Conservation (phyloP, 2,888 invertebrate species). For the Actias luna region DNA sequence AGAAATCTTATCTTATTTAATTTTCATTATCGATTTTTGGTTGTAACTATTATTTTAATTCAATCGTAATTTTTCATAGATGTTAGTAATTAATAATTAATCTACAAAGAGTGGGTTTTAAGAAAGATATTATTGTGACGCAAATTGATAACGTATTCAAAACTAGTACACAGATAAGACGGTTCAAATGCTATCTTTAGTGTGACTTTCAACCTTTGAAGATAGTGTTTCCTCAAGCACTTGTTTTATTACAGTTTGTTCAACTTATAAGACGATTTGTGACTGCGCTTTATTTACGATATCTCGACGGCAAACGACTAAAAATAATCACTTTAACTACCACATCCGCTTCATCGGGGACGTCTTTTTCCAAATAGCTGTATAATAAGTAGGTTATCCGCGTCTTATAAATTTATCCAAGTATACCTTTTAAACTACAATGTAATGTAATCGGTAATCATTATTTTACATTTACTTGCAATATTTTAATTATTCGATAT, state of each 20-base stretch:
- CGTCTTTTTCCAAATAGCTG: slow-evolving; percentile 46
- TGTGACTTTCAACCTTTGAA: slow-evolving; percentile 43
- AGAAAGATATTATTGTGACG: slow-evolving; percentile 62
- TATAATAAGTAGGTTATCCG: slow-evolving; percentile 19
- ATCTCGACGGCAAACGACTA: slow-evolving; percentile 46
- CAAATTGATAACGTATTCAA: slow-evolving; percentile 72
- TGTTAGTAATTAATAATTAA: slow-evolving; percentile 16
- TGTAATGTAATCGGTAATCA: neutral
- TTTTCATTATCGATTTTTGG: neutral
- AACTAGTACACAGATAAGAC: slow-evolving; percentile 60
- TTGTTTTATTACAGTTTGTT: slow-evolving; percentile 68
- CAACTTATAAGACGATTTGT: slow-evolving; percentile 62
- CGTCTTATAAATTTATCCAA: neutral
- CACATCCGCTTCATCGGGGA: slow-evolving; percentile 44
- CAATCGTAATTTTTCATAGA: neutral
- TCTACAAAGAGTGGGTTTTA: slow-evolving; percentile 30
- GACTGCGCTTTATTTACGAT: slow-evolving; percentile 61
- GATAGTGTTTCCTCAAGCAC: slow-evolving; percentile 57
- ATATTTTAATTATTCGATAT: neutral
- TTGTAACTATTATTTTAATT: neutral
- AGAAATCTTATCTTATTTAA: neutral
- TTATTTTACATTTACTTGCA: neutral
- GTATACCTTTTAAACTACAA: neutral
- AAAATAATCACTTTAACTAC: slow-evolving; percentile 52
- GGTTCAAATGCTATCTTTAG: slow-evolving; percentile 63